Conservation (phyloP, 1,140 invertebrate genomes). For the Ceratosolen solmsi region DNA sequence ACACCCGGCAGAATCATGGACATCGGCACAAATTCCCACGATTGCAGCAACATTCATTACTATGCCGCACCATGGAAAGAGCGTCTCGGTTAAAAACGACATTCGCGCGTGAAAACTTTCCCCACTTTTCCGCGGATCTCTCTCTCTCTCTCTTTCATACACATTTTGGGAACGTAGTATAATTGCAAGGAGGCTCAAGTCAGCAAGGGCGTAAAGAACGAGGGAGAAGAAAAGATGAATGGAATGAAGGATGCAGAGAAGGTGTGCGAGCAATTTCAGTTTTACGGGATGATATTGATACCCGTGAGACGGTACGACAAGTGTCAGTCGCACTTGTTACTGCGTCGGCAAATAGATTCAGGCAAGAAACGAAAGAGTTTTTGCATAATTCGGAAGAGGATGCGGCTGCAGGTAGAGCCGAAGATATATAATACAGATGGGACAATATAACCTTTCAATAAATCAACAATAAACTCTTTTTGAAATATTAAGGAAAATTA, state of each 20-base stretch:
- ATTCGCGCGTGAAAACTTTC: constrained; percentile 17
- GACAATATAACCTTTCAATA: neutral
- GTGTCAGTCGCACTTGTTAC: constrained; percentile 28
- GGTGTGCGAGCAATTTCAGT: neutral
- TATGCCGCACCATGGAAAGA: constrained; percentile 10
- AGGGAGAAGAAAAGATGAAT: neutral
- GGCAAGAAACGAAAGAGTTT: neutral
- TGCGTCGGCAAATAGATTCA: neutral
- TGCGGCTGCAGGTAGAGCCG: neutral
- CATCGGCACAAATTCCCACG: constrained; percentile 16
- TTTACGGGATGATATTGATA: constrained; percentile 40
- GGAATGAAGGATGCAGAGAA: neutral
- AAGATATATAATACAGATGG: neutral
- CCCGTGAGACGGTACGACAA: constrained; percentile 37
- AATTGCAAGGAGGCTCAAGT: neutral
- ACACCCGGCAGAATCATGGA: neutral
- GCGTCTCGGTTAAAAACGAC: constrained; percentile 16
- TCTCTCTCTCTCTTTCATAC: neutral
- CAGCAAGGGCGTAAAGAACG: neutral
- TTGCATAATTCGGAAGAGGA: neutral
- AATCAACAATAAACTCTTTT: too few relatives aligned
- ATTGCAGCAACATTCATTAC: constrained; percentile 28
- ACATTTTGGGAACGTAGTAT: neutral
- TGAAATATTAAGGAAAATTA: too few relatives aligned
- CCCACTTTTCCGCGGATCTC: neutral